phyloP scores from a whole-genome alignment of 2,113 vertebrate species.

The Coryphaenoides rupestris region DNA sequence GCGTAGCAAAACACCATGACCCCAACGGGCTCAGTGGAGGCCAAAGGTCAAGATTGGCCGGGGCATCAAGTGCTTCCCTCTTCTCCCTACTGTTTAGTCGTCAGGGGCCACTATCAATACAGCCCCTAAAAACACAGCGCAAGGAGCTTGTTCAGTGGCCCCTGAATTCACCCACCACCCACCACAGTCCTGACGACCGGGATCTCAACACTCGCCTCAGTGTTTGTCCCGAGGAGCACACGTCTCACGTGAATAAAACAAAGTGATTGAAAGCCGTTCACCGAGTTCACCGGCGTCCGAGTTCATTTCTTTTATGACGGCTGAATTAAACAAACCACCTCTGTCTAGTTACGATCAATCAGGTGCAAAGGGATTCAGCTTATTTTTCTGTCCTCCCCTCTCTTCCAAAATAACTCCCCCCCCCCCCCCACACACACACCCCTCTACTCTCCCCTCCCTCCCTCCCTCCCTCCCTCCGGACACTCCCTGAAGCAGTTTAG shows the following conservation, averaged over 20 bases:
- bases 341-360: conserved; percentile 54
- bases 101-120: conserved; percentile 37
- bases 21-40: conserved; percentile 36
- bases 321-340: conserved; percentile 51
- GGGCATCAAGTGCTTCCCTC: conserved; percentile 40
- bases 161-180: conserved; percentile 6
- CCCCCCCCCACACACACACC: neutral
- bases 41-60: conserved; percentile 12
- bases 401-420: neutral
- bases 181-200: neutral
- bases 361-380: conserved; percentile 35
- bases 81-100: conserved; percentile 45
- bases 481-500: conserved; percentile 59
- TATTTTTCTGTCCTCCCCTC: conserved; percentile 32
- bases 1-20: conserved; percentile 54
- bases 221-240: neutral
- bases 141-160: conserved; percentile 26
- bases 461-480: conserved; percentile 29
- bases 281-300: conserved; percentile 38
- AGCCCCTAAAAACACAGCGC: conserved; percentile 22
- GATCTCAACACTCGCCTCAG: neutral
- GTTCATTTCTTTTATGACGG: conserved; percentile 43
- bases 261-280: neutral
- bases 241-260: neutral
- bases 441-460: no score